Base-by-base conservation (phyloP, 2,888 invertebrate genomes). In the Stenurella melanura region DNA sequence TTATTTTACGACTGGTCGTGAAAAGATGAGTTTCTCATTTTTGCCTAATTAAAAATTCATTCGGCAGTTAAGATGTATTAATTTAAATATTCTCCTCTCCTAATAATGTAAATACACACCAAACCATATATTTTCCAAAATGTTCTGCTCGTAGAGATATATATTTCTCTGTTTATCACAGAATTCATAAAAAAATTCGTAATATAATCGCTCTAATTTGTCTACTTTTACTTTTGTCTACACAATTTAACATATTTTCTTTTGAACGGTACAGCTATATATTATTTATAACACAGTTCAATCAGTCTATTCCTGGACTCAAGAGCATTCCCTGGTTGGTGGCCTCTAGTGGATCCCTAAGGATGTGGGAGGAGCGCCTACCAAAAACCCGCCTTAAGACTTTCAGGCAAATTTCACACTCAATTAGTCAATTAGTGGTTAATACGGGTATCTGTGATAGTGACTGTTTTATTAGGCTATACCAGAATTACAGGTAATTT, bases 281-380 rank as follows among this genome's bases (percentile, higher is more conserved):
- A 18, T 67, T 67, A 67, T 67, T 67, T 69, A 54, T 61, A 61
- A 68, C 54, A 26, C 54, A 18, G 71, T 30, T 58, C 17, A 34
- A 73, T 73, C 67, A 57, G 67, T 68, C 71, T 78, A 79, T 79
- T 79, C 78, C 77, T 75, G 79, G 81, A 77, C 54, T 71, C 18
- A 70, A 57, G 69, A 21, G 66, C 57, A 38, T 57, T 66, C 67
- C 34, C 77, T 78, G 81, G 78, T 83, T 81, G 83, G 83, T 78
- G 77, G 77, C 61, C 50, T 54, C 64, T 19, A 50, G 19, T 38
- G 63, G 73, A 78, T 81, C 83, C 81, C 79, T 83, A 82, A 83
- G 83, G 83, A 83, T 80, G 83, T 83, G 80, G 85, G 85, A 78
- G 85, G 85, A 80, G 84, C 77, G 10, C 42, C 17, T 1, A 50